Evolutionary conservation across 1,140 invertebrate genomes (phyloP).

Genomic region (Oryzaephilus surinamensis): DNA sequence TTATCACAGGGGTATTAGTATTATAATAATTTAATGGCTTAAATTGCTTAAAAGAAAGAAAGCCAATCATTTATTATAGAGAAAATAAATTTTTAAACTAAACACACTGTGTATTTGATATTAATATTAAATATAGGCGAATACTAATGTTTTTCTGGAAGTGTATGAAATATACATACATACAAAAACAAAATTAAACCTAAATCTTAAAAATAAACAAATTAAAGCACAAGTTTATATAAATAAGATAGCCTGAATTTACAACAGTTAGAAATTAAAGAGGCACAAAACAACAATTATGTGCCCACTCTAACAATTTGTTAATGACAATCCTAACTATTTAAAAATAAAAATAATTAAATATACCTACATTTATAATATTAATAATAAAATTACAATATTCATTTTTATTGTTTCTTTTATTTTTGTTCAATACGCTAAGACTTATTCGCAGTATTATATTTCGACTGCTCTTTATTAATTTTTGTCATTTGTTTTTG

Average conservation of each 20-base stretch:
- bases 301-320: slow-evolving; percentile 27
- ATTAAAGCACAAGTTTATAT: too few relatives aligned
- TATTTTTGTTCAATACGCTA: slow-evolving; percentile 20
- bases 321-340: slow-evolving; percentile 9
- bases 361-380: too few relatives aligned
- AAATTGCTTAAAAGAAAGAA: not conserved
- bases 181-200: not conserved
- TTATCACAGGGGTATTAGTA: slow-evolving; percentile 23
- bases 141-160: too few relatives aligned
- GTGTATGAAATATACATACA: slow-evolving; percentile 5
- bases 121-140: too few relatives aligned
- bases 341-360: too few relatives aligned
- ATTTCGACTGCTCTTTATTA: slow-evolving; percentile 14
- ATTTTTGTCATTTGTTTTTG: slow-evolving; percentile 10
- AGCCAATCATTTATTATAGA: slow-evolving; percentile 2
- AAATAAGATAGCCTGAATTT: too few relatives aligned
- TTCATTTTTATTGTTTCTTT: too few relatives aligned
- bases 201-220: slow-evolving; percentile 2
- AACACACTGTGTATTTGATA: too few relatives aligned
- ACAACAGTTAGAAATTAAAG: slow-evolving; percentile 3
- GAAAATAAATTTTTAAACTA: not conserved
- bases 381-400: too few relatives aligned
- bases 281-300: slow-evolving; percentile 22
- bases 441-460: slow-evolving; percentile 22
- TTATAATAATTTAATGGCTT: not conserved